Evolutionary conservation across 2,888 invertebrate species (phyloP).

Genomic region (Halocaridina rubra): DNA sequence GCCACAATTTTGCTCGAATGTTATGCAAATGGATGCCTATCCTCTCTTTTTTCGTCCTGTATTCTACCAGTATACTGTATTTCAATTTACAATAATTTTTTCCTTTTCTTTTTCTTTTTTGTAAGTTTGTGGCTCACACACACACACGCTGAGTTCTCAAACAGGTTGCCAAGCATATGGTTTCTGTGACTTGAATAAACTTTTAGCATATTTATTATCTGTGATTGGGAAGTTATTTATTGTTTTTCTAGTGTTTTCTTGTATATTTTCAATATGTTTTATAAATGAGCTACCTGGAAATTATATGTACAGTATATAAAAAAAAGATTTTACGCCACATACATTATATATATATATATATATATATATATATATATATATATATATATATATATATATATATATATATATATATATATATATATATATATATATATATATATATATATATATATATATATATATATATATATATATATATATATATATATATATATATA

Average conservation of each 20-base stretch:
- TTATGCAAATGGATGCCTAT: too few species aligned
- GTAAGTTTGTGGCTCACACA: too few species aligned
- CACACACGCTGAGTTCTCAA: too few species aligned
- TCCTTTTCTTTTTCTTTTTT: too few species aligned
- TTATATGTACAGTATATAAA: too few species aligned
- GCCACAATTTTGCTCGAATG: too few species aligned
- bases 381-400: constrained; percentile 28
- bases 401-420: constrained; percentile 16
- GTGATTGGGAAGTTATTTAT: not conserved
- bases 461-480: constrained; percentile 18
- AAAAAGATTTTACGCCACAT: constrained; percentile 16
- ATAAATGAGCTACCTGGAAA: too few species aligned
- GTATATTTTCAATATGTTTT: too few species aligned
- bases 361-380: constrained; percentile 33
- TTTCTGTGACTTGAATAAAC: not conserved
- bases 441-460: constrained; percentile 28
- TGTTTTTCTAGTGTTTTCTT: constrained; percentile 28
- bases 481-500: not conserved
- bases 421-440: not conserved
- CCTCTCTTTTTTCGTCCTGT: too few species aligned
- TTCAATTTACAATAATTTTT: too few species aligned
- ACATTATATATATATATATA: constrained; percentile 27
- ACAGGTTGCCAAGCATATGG: not conserved
- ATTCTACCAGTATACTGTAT: too few species aligned
- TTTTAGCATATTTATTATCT: not conserved